phyloP scores from a whole-genome alignment of 2,888 invertebrate genomes.

The Macaria liturata region DNA sequence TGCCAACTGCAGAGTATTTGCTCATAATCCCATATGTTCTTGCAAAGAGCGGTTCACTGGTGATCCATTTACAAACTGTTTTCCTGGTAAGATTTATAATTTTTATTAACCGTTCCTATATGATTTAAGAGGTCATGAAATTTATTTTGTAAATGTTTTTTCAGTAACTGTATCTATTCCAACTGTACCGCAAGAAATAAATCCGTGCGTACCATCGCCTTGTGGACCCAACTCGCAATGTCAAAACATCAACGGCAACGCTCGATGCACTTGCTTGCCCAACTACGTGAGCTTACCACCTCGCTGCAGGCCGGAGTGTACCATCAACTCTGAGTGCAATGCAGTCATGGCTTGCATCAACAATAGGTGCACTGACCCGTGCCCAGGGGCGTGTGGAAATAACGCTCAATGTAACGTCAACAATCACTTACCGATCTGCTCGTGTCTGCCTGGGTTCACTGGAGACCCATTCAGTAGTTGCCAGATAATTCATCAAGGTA shows the following conservation, averaged over 20 bases:
- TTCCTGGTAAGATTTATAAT: slow-evolving; percentile 68
- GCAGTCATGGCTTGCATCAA: slow-evolving; percentile 87
- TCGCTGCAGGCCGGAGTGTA: slow-evolving; percentile 89
- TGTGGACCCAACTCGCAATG: slow-evolving; percentile 92
- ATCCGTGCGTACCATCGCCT: slow-evolving; percentile 89
- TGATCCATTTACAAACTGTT: slow-evolving; percentile 87
- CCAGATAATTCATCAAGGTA: slow-evolving; percentile 55
- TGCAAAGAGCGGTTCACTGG: slow-evolving; percentile 89
- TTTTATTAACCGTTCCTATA: not conserved
- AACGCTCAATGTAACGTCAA: slow-evolving; percentile 89
- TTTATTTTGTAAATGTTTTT: slow-evolving; percentile 28
- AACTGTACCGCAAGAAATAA: slow-evolving; percentile 52
- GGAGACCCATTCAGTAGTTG: slow-evolving; percentile 89
- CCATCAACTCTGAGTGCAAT: slow-evolving; percentile 87
- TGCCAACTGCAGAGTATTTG: slow-evolving; percentile 90
- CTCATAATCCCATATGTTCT: slow-evolving; percentile 92
- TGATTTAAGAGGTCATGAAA: not conserved
- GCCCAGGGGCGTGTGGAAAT: slow-evolving; percentile 89
- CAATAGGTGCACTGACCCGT: slow-evolving; percentile 89
- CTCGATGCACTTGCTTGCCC: slow-evolving; percentile 87
- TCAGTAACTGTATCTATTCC: slow-evolving; percentile 58
- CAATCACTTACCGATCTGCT: slow-evolving; percentile 87
- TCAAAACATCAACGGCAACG: slow-evolving; percentile 85
- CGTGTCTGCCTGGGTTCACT: slow-evolving; percentile 86
- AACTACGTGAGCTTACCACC: slow-evolving; percentile 90